Percentiles rank a stretch among this genome's conserved stretches.
Evolutionary conservation across 2,113 vertebrate species (phyloP).

Genomic region (Maccullochella peelii): DNA sequence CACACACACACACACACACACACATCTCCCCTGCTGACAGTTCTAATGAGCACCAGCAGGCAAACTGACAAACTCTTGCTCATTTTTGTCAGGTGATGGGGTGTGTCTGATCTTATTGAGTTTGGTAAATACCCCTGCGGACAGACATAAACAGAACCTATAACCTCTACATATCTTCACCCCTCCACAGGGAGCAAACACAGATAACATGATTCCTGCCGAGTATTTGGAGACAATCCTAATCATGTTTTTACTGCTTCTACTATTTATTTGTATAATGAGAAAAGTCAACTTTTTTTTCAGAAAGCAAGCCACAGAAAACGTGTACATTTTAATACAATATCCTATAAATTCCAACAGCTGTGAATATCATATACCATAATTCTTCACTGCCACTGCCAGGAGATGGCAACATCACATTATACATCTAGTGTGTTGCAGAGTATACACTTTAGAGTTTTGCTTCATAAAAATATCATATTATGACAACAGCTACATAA

Average conservation of each 20-base stretch:
- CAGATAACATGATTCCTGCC: conserved; percentile 7
- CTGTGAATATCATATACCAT: background rate
- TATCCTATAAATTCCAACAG: background rate
- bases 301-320: background rate
- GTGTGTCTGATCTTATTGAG: conserved; percentile 52
- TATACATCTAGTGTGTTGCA: background rate
- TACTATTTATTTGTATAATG: background rate
- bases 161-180: conserved; percentile 45
- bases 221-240: background rate
- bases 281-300: background rate
- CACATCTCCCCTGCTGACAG: conserved; percentile 47
- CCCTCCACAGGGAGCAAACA: conserved; percentile 25
- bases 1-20: conserved; percentile 19
- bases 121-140: conserved; percentile 53
- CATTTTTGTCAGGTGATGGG: conserved; percentile 36
- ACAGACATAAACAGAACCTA: conserved; percentile 65
- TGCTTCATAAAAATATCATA: background rate
- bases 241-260: background rate
- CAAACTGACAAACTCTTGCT: conserved; percentile 56
- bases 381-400: conserved; percentile 42
- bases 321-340: background rate
- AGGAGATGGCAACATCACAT: conserved; percentile 58
- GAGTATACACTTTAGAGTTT: background rate
- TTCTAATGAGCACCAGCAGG: conserved; percentile 49
- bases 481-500: background rate